phyloP scores from a whole-genome alignment of 2,797 vertebrate species.

The Phataginus tricuspis region DNA sequence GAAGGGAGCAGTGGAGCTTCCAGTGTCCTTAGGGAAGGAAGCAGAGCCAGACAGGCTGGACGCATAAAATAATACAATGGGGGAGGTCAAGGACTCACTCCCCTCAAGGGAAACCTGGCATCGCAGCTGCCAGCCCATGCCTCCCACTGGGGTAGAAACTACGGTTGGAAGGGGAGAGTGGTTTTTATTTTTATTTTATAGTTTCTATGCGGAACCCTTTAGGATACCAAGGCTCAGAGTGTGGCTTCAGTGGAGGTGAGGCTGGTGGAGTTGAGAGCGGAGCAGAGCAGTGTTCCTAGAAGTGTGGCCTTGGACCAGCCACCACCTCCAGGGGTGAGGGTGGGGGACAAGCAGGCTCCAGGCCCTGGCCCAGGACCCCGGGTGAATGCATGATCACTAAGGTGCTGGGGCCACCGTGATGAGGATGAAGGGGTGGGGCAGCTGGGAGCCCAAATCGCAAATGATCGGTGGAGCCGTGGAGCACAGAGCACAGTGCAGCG shows the following conservation, averaged over 20 bases:
- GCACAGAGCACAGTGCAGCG: no score
- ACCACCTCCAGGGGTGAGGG: accelerated
- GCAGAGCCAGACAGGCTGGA: neutral
- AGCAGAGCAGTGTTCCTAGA: neutral
- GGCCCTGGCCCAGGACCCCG: accelerated
- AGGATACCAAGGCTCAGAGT: neutral
- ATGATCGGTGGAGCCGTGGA: accelerated
- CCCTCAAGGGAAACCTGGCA: no score
- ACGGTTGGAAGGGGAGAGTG: accelerated
- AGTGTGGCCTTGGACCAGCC: neutral
- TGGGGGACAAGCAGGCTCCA: no score
- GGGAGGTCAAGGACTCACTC: neutral
- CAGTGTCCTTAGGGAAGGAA: neutral
- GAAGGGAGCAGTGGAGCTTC: neutral
- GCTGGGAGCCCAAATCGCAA: neutral
- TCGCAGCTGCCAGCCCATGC: no score
- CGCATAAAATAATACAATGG: neutral
- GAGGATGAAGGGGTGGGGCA: neutral
- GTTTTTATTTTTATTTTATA: neutral
- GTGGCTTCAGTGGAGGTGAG: neutral
- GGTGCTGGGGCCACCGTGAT: neutral
- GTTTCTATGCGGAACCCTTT: neutral
- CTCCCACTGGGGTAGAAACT: neutral
- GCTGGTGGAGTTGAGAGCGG: neutral
- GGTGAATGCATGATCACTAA: neutral